These are phyloP conservation scores for Drosophila tanythrix DNA, from an alignment of 2,888 invertebrate species.

Conservation along the genomic window DNA sequence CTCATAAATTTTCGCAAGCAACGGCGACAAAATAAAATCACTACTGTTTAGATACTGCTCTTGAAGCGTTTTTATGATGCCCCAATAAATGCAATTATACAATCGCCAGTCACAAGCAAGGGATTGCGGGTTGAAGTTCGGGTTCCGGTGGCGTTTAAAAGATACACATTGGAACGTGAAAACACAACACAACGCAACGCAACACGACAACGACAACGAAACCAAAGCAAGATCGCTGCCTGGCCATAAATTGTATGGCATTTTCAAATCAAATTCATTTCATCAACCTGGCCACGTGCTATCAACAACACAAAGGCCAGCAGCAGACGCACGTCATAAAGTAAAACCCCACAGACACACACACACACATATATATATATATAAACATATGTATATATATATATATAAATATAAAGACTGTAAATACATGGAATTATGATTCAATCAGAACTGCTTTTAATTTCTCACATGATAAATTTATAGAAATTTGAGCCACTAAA, in stretches of 20 bases:
- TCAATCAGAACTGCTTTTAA: conserved; percentile 75
- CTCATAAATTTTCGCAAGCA: conserved; percentile 73
- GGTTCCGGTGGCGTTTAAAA: conserved; percentile 5
- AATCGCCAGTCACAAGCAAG: conserved; percentile 45
- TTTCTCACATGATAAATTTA: conserved; percentile 76
- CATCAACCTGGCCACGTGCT: conserved; percentile 73
- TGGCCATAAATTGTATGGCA: conserved; percentile 71
- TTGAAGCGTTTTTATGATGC: conserved; percentile 72
- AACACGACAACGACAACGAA: neutral
- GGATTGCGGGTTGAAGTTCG: neutral
- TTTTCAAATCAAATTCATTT: conserved; percentile 76
- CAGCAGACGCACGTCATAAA: conserved; percentile 43
- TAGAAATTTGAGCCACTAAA: conserved; percentile 70
- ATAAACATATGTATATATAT: neutral
- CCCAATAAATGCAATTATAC: conserved; percentile 81
- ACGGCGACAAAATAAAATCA: conserved; percentile 72
- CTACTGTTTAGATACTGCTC: conserved; percentile 81
- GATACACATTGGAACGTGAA: neutral
- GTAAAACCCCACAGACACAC: conserved; percentile 8
- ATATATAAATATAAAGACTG: conserved; percentile 3
- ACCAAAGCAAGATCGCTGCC: conserved; percentile 28
- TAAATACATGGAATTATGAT: conserved; percentile 68
- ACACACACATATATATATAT: neutral
- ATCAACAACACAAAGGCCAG: conserved; percentile 38
- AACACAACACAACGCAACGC: conserved; percentile 11